Base-by-base conservation (phyloP, 2,797 vertebrate genomes). In the Rhinophrynus dorsalis region DNA sequence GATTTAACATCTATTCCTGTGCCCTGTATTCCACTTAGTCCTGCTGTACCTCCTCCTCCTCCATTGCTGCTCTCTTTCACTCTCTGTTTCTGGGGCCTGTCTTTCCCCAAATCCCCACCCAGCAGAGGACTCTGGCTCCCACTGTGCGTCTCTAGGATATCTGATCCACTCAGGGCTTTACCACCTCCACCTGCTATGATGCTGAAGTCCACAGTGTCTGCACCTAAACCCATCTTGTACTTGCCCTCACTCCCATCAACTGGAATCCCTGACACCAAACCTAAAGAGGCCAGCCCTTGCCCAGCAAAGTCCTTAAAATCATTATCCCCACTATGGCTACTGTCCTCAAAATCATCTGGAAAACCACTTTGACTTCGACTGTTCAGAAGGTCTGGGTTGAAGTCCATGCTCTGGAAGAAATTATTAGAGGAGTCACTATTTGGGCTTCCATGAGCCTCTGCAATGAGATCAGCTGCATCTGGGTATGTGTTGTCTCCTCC, bases 341-440 rank as follows among this genome's bases (percentile, higher is more conserved):
- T 97, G 32, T 95, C 96, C 78, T 98, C 98, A 78, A 95, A 97
- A 55, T 86, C 91, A 81, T 93, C 94, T 60, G 94, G 84, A 84
- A 98, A 98, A 47, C 87, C 90, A 8, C 85, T 90, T 45, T 91
- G 89, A 54, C 90, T 90, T 80, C 95, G 94, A 38, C 92, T 92
- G 58, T 90, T 86, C 38, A 98, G 84, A 57, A 98, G 86, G 77
- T 99, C 96, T 13, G 94, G 92, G 79, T 98, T 98, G 80, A 99
- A 98, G 84, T 98, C 97, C 13, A 94, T 90, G 17, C 96, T 92
- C 0, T 95, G 84, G 63, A 98, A 99, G 68, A 98, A 98, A 79
- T 96, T 95, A 71, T 92, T 97, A 11, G 95, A 95, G 10, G 97
- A 98, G 81, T 98, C 96, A 20, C 96, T 98, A 79, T 85, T 96